A percentile compares a stretch with the other conserved stretches of the same genome.
These are phyloP conservation scores for Setophaga petechia DNA, from an alignment of 2,113 vertebrate species.

Conservation along the genomic window DNA sequence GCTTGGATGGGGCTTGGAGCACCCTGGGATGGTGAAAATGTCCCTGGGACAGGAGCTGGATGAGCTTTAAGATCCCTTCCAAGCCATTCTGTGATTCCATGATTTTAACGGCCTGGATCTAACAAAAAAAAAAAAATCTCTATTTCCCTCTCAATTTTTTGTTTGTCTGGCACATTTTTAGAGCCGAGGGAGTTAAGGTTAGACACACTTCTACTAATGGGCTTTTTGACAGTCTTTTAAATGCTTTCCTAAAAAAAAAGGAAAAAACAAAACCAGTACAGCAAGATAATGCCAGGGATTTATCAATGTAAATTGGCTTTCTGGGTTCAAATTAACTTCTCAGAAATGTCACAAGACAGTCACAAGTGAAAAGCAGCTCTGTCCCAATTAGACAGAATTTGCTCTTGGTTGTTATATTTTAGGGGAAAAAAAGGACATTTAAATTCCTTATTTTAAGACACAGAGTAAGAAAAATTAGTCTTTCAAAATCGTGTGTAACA, in stretches of 20 bases:
- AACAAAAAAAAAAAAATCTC: background rate
- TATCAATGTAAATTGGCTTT: background rate
- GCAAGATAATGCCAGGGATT: background rate
- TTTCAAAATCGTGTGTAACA: background rate
- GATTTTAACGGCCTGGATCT: background rate
- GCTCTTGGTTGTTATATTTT: background rate
- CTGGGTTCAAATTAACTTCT: background rate
- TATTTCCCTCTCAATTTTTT: rapidly evolving
- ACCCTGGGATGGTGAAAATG: rapidly evolving
- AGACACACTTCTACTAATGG: background rate
- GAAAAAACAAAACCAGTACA: background rate
- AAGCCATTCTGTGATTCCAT: background rate
- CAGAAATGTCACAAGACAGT: background rate
- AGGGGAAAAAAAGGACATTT: background rate
- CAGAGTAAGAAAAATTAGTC: background rate
- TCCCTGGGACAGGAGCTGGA: background rate
- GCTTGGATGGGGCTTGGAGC: background rate
- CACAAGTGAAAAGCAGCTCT: background rate
- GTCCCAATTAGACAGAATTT: background rate
- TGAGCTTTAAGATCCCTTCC: background rate
- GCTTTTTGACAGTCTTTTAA: background rate
- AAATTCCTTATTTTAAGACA: background rate
- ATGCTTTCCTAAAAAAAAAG: background rate
- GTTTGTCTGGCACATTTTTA: background rate
- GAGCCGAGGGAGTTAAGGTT: background rate